Conservation (phyloP, 2,888 invertebrate species). For the Gerosis bhagava region DNA sequence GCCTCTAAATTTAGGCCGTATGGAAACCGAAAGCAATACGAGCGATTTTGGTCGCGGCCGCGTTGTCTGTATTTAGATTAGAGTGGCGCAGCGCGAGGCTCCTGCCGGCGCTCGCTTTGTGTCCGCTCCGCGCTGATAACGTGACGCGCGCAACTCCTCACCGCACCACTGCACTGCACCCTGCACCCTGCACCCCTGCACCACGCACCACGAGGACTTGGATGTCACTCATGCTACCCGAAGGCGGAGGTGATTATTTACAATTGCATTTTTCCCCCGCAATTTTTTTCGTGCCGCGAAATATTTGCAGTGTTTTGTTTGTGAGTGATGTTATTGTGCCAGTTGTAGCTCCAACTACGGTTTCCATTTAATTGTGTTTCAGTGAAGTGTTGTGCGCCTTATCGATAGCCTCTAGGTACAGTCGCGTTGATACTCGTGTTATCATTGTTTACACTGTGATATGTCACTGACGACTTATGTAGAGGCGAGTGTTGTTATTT, state of each 20-base stretch:
- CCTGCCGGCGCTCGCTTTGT: constrained; percentile 42
- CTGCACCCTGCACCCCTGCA: constrained; percentile 31
- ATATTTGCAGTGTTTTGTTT: constrained; percentile 8
- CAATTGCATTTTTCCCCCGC: constrained; percentile 13
- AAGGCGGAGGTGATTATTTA: constrained; percentile 70
- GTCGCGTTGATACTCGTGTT: constrained; percentile 15
- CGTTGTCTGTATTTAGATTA: constrained; percentile 80
- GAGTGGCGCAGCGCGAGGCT: constrained; percentile 53
- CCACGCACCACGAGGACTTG: too few species aligned
- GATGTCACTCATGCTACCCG: constrained; percentile 77
- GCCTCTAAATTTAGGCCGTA: constrained; percentile 80
- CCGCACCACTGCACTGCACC: constrained; percentile 34
- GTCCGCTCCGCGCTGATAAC: constrained; percentile 38
- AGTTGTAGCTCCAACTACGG: neutral
- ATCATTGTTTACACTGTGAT: constrained; percentile 21
- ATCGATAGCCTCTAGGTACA: constrained; percentile 6
- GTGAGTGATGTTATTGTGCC: constrained; percentile 8
- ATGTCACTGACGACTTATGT: neutral
- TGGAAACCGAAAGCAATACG: constrained; percentile 78
- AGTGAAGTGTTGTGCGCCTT: constrained; percentile 17
- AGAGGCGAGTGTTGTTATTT: constrained; percentile 1
- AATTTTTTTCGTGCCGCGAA: constrained; percentile 3
- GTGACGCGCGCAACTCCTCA: constrained; percentile 28
- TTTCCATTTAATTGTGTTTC: constrained; percentile 7
- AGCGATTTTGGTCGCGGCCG: constrained; percentile 75